Conservation (phyloP, 2,888 invertebrate genomes). For the Cyaniris semiargus region DNA sequence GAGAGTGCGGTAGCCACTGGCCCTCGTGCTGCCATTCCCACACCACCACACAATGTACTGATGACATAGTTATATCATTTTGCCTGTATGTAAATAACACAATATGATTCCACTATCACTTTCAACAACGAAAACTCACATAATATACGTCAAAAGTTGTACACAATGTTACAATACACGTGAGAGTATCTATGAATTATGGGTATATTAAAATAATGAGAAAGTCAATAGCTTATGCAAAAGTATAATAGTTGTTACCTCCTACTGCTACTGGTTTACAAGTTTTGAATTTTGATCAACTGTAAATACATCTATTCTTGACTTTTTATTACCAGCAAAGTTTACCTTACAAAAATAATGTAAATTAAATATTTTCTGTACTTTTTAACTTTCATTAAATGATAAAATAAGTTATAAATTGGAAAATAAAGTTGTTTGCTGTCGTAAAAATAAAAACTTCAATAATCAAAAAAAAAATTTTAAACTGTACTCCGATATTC, state of each 20-base stretch:
- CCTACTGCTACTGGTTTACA: neutral
- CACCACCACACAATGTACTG: conserved; percentile 87
- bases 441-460: neutral
- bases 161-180: neutral
- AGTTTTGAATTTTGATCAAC: neutral
- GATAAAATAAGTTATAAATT: neutral
- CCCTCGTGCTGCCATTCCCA: conserved; percentile 89
- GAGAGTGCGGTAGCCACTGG: conserved; percentile 92
- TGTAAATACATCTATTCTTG: neutral
- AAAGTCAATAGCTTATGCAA: neutral
- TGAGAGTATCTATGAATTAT: neutral
- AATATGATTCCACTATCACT: neutral
- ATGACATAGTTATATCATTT: conserved; percentile 65
- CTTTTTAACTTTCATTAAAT: neutral
- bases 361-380: neutral
- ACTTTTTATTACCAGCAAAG: neutral
- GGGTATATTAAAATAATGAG: neutral
- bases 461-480: neutral
- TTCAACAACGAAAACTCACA: neutral
- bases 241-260: neutral
- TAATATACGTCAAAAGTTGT: neutral
- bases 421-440: neutral
- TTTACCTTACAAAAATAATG: neutral
- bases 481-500: neutral
- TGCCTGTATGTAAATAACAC: conserved; percentile 27